These are phyloP conservation scores for Neoitamus cyanurus DNA, from an alignment of 2,888 invertebrate species.

Conservation along the genomic window DNA sequence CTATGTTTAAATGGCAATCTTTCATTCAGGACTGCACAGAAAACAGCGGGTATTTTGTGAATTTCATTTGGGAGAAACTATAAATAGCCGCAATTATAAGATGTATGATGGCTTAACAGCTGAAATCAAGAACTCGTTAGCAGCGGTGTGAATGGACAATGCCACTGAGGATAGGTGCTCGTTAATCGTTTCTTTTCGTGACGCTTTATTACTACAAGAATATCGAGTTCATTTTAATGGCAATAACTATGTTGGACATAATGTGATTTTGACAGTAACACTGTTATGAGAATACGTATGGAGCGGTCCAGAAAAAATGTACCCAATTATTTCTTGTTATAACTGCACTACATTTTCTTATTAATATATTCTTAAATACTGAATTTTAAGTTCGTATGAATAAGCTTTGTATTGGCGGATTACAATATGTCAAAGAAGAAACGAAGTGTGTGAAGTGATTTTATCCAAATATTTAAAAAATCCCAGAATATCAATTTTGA, in stretches of 20 bases:
- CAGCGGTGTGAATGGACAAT: not conserved
- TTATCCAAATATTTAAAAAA: no score
- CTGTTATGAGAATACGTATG: not conserved
- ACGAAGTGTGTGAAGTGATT: no score
- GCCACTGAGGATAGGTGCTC: not conserved
- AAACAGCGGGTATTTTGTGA: not conserved
- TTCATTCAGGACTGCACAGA: not conserved
- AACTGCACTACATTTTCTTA: no score
- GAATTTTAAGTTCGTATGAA: no score
- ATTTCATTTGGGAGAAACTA: not conserved
- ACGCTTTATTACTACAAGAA: not conserved
- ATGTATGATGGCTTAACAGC: not conserved
- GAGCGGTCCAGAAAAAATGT: no score
- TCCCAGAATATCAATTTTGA: no score
- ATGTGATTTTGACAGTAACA: not conserved
- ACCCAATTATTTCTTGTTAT: no score
- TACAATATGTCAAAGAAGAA: no score
- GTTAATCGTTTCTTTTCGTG: not conserved
- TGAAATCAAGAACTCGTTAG: not conserved
- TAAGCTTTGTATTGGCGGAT: no score
- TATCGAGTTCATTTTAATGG: not conserved
- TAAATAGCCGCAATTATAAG: not conserved
- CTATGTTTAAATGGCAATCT: conserved; percentile 16
- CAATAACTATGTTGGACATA: not conserved
- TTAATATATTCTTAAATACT: no score